Percentiles rank a stretch among this genome's conserved stretches.
Conservation (phyloP, 1,140 invertebrate species). For the Cyrtorhinus lividipennis region DNA sequence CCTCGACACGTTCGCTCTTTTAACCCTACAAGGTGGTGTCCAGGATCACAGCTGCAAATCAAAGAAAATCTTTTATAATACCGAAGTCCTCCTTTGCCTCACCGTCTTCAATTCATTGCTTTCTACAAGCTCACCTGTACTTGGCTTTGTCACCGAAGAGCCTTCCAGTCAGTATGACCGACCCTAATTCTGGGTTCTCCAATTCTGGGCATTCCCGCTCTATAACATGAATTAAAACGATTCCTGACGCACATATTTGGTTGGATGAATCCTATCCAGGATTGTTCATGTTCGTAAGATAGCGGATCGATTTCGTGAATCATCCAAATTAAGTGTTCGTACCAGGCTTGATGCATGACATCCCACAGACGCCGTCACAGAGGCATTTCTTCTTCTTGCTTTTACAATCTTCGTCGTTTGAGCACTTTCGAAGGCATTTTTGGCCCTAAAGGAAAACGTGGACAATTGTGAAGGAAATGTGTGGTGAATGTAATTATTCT, state of each 20-base stretch:
- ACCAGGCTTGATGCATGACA: constrained; percentile 90
- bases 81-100: too few relatives aligned
- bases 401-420: constrained; percentile 87
- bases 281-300: too few relatives aligned
- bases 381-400: constrained; percentile 92
- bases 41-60: constrained; percentile 77
- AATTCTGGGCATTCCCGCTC: constrained; percentile 72
- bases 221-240: too few relatives aligned
- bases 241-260: not conserved
- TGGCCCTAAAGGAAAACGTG: constrained; percentile 39
- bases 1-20: constrained; percentile 74
- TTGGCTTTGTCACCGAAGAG: constrained; percentile 63
- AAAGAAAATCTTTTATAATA: too few relatives aligned
- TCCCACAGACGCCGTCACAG: constrained; percentile 90
- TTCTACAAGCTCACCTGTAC: not conserved
- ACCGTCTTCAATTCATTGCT: too few relatives aligned
- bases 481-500: not conserved
- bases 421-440: constrained; percentile 85
- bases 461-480: not conserved
- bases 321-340: too few relatives aligned
- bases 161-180: constrained; percentile 51
- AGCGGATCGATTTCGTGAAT: too few relatives aligned
- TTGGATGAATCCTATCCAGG: too few relatives aligned
- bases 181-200: constrained; percentile 51
- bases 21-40: constrained; percentile 73